phyloP scores from a whole-genome alignment of 2,888 invertebrate species.

The Parasteatoda lunata region DNA sequence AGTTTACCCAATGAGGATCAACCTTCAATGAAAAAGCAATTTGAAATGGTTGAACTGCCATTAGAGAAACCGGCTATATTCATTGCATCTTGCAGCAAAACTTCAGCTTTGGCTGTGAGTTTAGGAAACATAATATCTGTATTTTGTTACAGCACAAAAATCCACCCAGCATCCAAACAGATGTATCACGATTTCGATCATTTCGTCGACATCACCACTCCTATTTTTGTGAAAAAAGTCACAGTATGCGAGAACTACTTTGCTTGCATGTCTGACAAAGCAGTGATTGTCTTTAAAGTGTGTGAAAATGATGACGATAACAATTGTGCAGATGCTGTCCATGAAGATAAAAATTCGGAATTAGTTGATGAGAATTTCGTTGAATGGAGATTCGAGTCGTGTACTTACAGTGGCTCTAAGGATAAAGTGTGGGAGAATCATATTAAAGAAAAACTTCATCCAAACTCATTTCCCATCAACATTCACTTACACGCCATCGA shows the following conservation, averaged over 20 bases:
- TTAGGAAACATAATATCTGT: constrained; percentile 76
- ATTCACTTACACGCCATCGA: constrained; percentile 67
- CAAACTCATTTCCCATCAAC: constrained; percentile 70
- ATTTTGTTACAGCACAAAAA: constrained; percentile 80
- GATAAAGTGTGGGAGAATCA: constrained; percentile 57
- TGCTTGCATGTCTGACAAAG: constrained; percentile 79
- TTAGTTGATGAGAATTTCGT: constrained; percentile 72
- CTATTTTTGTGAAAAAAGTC: constrained; percentile 79
- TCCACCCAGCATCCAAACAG: constrained; percentile 81
- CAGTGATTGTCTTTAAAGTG: constrained; percentile 79
- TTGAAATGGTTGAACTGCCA: constrained; percentile 85
- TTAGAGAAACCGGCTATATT: constrained; percentile 78
- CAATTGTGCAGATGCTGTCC: not conserved
- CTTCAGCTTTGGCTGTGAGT: constrained; percentile 75
- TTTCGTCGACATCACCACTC: constrained; percentile 80
- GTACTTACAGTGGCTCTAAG: constrained; percentile 35
- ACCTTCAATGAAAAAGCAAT: constrained; percentile 77
- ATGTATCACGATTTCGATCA: constrained; percentile 83
- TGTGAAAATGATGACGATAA: constrained; percentile 15
- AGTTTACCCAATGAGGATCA: constrained; percentile 79
- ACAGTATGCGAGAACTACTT: constrained; percentile 82
- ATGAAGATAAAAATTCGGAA: constrained; percentile 53
- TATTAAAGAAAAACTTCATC: constrained; percentile 65
- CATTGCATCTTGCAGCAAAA: constrained; percentile 72
- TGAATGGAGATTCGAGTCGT: constrained; percentile 72